Base-by-base conservation (phyloP, 2,113 vertebrate genomes). In the Lontra canadensis region DNA sequence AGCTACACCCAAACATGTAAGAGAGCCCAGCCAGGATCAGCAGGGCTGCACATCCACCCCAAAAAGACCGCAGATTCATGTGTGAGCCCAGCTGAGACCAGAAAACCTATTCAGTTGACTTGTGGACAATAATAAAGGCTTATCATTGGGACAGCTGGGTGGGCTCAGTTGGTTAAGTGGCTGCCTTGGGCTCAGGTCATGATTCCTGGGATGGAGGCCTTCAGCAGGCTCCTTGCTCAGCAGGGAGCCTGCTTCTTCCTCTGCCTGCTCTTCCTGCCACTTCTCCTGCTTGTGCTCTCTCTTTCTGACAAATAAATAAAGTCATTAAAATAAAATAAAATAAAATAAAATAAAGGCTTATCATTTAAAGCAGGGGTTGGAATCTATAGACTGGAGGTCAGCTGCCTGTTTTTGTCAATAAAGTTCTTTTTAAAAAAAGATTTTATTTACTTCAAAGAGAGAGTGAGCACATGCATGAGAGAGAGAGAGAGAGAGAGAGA, bases 321-420 rank as follows among this genome's bases (percentile, higher is more conserved):
- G 20, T 57, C 55, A 52, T 57, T 21, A 57, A 57, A 57, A 57
- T 57, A 57, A 57, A 42, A 42, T 57, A 57, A 57, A 57, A 57
- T 57, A 57, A 59, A 42, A 57, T 57, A 57, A 59, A 67, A 88
- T 59, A 88, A 90, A 86, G 29, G 6, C 42, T 57, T 78, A 74
- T 6, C 17, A 9, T 73, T 71, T 29, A 76, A 94, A 88, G 69
- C 34, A 67, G 34, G 29, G 31, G 34, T 73, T 93, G 44, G 92
- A 94, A 80, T 90, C 84, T 76, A 39, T 0, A 76, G 44, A 29
- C 67, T 57, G 79, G 20, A 76, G 21, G 25, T 65, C 18, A 42
- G 88, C 14, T 36, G 25, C 61, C 87, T 84, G 7, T 63, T 95
- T 90, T 94, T 95, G 7, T 57, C 93, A 95, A 85, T 96, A 94